Conservation (phyloP, 64 coral and sea anemone species). For the Porites australiensis region DNA sequence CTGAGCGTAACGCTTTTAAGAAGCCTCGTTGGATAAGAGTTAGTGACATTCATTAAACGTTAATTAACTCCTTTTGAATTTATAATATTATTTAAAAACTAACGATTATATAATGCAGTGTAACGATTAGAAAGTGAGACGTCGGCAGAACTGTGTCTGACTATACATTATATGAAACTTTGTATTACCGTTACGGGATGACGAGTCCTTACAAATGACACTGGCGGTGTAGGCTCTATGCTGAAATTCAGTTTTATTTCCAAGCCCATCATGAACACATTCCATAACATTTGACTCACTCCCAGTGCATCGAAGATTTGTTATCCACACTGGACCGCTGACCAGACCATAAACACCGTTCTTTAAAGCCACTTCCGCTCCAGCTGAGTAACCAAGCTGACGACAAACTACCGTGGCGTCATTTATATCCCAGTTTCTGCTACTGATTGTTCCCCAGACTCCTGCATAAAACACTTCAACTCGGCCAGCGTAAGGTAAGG, state of each 20-base stretch:
- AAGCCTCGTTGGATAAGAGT: too few species aligned
- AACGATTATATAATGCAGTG: too few species aligned
- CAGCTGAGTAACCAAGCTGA: constrained; percentile 28
- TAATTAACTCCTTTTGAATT: too few species aligned
- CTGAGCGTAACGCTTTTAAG: too few species aligned
- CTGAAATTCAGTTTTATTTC: not conserved
- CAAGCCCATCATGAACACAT: constrained; percentile 1
- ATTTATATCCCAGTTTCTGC: not conserved
- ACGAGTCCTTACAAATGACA: not conserved
- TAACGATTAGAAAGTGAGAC: too few species aligned
- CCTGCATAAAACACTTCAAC: constrained; percentile 2
- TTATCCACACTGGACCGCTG: constrained; percentile 5
- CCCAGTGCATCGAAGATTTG: constrained; percentile 25
- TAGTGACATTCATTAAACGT: too few species aligned
- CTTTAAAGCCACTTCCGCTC: not conserved
- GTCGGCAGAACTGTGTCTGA: too few species aligned
- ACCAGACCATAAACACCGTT: constrained; percentile 22
- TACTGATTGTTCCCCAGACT: not conserved
- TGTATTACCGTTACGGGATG: not conserved
- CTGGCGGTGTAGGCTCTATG: not conserved
- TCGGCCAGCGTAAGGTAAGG: not conserved
- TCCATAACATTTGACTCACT: not conserved
- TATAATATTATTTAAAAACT: too few species aligned
- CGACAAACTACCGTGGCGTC: constrained; percentile 1
- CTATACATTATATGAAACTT: too few species aligned